phyloP scores from a whole-genome alignment of 2,797 vertebrate genomes.

The Distichodus sexfasciatus region DNA sequence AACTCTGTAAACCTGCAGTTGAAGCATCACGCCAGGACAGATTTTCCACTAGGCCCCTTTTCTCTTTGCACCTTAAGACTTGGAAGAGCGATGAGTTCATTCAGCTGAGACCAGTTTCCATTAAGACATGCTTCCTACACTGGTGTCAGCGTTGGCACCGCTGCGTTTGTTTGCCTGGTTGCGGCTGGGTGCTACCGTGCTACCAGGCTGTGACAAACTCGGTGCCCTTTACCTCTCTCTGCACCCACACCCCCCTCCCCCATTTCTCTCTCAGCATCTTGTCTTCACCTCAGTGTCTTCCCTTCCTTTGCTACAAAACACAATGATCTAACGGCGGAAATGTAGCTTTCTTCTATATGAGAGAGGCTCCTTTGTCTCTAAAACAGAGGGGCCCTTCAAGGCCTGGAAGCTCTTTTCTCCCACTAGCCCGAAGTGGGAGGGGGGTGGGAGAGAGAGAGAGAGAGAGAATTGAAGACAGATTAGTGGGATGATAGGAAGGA shows the following conservation, averaged over 20 bases:
- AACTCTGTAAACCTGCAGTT: not conserved
- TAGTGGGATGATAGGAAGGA: not conserved
- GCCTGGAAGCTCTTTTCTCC: slow-evolving; percentile 72
- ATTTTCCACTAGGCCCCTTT: too few relatives aligned
- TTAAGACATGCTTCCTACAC: slow-evolving; percentile 10
- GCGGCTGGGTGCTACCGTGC: slow-evolving; percentile 37
- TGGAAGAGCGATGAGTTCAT: slow-evolving; percentile 20
- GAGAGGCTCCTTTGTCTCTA: slow-evolving; percentile 81
- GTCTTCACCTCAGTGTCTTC: slow-evolving; percentile 74
- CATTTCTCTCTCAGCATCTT: slow-evolving; percentile 51
- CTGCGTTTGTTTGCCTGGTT: slow-evolving; percentile 14
- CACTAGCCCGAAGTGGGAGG: slow-evolving; percentile 68
- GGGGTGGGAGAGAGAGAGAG: slow-evolving; percentile 44
- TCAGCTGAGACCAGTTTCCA: slow-evolving; percentile 37
- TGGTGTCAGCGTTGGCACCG: slow-evolving; percentile 49
- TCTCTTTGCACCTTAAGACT: not conserved
- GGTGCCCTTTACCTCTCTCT: slow-evolving; percentile 55
- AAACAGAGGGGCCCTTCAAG: slow-evolving; percentile 78
- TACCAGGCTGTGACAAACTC: slow-evolving; percentile 72
- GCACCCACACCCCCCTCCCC: not conserved
- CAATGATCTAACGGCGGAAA: slow-evolving; percentile 84
- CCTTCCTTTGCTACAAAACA: slow-evolving; percentile 79
- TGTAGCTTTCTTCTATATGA: slow-evolving; percentile 72
- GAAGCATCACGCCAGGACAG: not conserved
- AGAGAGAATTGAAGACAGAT: not conserved